Evolutionary conservation across 2,113 vertebrate genomes (phyloP).

Genomic region (Xyliphius kryptos): DNA sequence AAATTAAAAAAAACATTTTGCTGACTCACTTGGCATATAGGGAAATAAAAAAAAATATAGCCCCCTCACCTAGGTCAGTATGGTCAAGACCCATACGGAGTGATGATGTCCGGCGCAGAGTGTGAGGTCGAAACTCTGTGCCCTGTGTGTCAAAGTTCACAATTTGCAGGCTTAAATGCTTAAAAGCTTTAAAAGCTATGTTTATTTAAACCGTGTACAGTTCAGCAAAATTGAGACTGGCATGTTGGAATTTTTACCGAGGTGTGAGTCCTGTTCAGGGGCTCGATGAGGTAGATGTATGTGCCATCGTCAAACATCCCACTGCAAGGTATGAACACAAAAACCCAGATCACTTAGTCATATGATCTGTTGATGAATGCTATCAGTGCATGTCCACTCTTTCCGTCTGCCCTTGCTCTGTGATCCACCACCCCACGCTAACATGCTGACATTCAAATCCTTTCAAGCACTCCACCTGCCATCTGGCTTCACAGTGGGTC

Average conservation of each 20-base stretch:
- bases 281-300: conserved; percentile 84
- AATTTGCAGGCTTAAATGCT: background rate
- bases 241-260: conserved; percentile 79
- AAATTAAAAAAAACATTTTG: no score
- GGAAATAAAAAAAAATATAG: no score
- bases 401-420: conserved; percentile 21
- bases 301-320: conserved; percentile 90
- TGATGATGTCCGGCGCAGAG: conserved; percentile 51
- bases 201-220: no score
- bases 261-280: conserved; percentile 71
- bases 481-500: conserved; percentile 41
- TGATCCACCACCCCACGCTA: conserved; percentile 36
- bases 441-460: conserved; percentile 40
- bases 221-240: no score
- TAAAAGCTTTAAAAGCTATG: no score
- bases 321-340: conserved; percentile 55
- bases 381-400: conserved; percentile 7
- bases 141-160: conserved; percentile 48
- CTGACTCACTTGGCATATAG: background rate
- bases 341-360: no score
- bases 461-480: conserved; percentile 40
- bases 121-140: conserved; percentile 61
- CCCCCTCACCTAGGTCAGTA: conserved; percentile 50
- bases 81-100: conserved; percentile 48
- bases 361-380: no score